These are phyloP conservation scores for Dascyllus trimaculatus DNA, from an alignment of 2,113 vertebrate genomes.

Conservation along the genomic window DNA sequence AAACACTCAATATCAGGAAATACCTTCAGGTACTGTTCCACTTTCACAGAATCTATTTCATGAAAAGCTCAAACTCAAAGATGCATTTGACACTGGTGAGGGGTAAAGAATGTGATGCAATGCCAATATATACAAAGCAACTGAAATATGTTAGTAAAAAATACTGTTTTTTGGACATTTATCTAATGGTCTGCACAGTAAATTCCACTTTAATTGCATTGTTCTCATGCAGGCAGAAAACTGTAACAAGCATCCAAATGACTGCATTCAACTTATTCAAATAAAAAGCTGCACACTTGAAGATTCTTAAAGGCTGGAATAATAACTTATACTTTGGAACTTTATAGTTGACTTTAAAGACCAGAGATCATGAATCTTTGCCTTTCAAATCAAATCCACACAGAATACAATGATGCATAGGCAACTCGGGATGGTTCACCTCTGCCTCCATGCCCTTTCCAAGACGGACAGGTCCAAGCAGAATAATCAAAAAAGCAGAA, in stretches of 20 bases:
- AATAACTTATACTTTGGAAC: too few relatives aligned
- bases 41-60: conserved; percentile 30
- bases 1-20: conserved; percentile 34
- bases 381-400: conserved; percentile 21
- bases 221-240: not conserved
- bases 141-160: too few relatives aligned
- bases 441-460: conserved; percentile 50
- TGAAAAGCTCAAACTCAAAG: conserved; percentile 9
- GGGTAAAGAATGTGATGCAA: conserved; percentile 6
- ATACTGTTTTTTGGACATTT: not conserved
- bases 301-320: not conserved
- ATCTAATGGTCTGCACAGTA: not conserved
- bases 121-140: not conserved
- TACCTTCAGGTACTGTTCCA: conserved; percentile 33
- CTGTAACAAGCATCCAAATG: not conserved
- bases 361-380: not conserved
- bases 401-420: not conserved
- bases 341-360: conserved; percentile 31
- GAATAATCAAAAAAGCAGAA: conserved; percentile 51
- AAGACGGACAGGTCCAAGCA: conserved; percentile 42
- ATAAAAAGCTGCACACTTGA: not conserved
- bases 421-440: conserved; percentile 22
- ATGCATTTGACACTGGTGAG: not conserved
- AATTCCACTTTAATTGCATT: not conserved
- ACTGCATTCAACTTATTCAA: not conserved